These are phyloP conservation scores for Melipona quadrifasciata DNA, from an alignment of 1,140 invertebrate genomes.

Conservation along the genomic window DNA sequence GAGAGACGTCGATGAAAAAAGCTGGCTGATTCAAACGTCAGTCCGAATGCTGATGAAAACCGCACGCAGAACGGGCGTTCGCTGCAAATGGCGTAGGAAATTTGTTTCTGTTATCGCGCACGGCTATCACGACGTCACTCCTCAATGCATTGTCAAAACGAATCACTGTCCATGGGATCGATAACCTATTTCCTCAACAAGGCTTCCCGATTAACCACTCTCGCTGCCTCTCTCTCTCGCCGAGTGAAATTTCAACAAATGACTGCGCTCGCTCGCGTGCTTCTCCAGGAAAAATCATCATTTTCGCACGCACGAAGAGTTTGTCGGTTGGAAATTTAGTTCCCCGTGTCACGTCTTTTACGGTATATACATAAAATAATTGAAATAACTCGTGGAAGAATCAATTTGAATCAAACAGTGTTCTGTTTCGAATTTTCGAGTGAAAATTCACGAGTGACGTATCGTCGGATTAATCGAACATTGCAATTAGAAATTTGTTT, in stretches of 20 bases:
- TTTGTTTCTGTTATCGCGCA: conserved; percentile 70
- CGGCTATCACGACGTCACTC: conserved; percentile 58
- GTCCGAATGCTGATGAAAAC: conserved; percentile 56
- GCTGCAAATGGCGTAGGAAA: conserved; percentile 68
- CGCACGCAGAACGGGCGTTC: conserved; percentile 45
- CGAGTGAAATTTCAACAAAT: conserved; percentile 47
- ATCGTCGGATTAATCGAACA: too few relatives aligned
- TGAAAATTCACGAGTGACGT: too few relatives aligned
- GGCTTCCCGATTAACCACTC: conserved; percentile 75
- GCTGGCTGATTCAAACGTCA: conserved; percentile 53
- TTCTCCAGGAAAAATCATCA: conserved; percentile 19
- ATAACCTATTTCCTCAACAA: conserved; percentile 78
- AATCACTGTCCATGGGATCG: conserved; percentile 73
- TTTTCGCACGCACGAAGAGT: accelerated
- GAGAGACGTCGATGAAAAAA: conserved; percentile 4
- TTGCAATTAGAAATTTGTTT: too few relatives aligned
- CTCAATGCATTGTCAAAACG: conserved; percentile 72
- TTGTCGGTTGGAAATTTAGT: neutral
- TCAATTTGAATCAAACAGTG: too few relatives aligned
- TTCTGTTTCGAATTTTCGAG: too few relatives aligned
- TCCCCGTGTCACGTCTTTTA: neutral
- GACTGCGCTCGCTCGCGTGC: neutral
- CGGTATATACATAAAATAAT: too few relatives aligned
- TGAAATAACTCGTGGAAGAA: too few relatives aligned
- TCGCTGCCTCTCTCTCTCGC: too few relatives aligned